phyloP scores from a whole-genome alignment of 2,113 vertebrate genomes.

The Electrona antarctica region DNA sequence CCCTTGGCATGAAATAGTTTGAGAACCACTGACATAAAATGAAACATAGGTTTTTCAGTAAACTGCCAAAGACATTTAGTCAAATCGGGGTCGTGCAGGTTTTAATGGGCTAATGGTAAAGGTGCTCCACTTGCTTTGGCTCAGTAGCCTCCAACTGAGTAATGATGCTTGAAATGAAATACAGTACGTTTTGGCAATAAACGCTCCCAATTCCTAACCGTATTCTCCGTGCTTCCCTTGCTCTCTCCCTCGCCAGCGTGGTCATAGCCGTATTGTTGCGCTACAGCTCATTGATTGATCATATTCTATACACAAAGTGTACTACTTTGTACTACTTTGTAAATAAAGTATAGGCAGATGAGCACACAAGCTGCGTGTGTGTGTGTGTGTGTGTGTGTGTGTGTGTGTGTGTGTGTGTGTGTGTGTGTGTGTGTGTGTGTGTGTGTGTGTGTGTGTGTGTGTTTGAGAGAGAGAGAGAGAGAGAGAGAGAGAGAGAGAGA shows the following conservation, averaged over 20 bases:
- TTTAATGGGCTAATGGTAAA: constrained; percentile 23
- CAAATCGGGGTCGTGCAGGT: no score
- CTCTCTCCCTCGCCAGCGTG: neutral
- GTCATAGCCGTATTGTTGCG: neutral
- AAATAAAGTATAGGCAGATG: constrained; percentile 13
- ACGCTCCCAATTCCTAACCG: constrained; percentile 25
- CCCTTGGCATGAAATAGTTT: no score
- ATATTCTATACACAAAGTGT: no score
- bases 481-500: neutral
- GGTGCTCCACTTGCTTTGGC: constrained; percentile 27
- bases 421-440: neutral
- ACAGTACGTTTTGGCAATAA: constrained; percentile 49
- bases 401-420: constrained; percentile 2
- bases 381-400: neutral
- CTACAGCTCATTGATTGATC: no score
- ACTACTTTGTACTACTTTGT: neutral
- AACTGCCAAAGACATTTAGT: no score
- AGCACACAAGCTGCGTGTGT: neutral
- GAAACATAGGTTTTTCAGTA: no score
- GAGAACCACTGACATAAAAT: no score
- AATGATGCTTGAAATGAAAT: constrained; percentile 62
- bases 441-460: neutral
- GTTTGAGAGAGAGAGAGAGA: neutral
- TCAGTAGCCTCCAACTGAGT: constrained; percentile 36
- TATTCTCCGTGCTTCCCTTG: constrained; percentile 4